Base-by-base conservation (phyloP, 2,888 invertebrate genomes). In the Eubasilissa splendida region DNA sequence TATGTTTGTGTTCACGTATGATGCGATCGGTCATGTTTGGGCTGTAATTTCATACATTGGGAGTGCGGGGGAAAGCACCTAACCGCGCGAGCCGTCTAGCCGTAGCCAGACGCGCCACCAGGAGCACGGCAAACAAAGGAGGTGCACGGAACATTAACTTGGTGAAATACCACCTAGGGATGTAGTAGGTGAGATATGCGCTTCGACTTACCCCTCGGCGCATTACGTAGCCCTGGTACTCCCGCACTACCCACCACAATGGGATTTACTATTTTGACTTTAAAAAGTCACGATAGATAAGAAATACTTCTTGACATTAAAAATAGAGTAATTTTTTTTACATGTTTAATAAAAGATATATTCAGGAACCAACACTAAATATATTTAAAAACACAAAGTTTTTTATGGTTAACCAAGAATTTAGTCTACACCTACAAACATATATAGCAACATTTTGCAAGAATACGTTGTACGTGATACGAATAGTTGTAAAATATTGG, bases 131-230 rank as follows among this genome's bases (percentile, higher is more conserved):
- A 80, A 83, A 83, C 83, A 83, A 83, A 82, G 83, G 80, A 80
- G 73, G 71, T 76, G 73, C 79, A 83, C 77, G 83, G 83, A 79
- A 83, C 83, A 83, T 83, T 83, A 83, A 83, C 82, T 77, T 68
- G 14, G 79, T 80, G 82, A 83, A 82, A 83, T 83, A 83, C 82
- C 83, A 82, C 82, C 70, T 59, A 78, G 77, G 82, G 81, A 74
- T 68, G 77, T 70, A 56, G 63, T 66, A 80, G 80, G 75, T 77
- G 77, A 80, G 77, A 77, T 80, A 77, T 33, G 75, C 80, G 65
- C 76, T 58, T 52, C 58, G 59, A 12, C 58, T 56, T 77, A 77
- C 77, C 68, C 77, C 74, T 74, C 53, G 12, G 58, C 58, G 75
- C 53, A n/a, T 31, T 22, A 12, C 63, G 52, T 22, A 52, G 60